phyloP scores from a whole-genome alignment of 30 jellyfish, hydroid and myxozoan genomes.

The Chrysaora quinquecirrha region DNA sequence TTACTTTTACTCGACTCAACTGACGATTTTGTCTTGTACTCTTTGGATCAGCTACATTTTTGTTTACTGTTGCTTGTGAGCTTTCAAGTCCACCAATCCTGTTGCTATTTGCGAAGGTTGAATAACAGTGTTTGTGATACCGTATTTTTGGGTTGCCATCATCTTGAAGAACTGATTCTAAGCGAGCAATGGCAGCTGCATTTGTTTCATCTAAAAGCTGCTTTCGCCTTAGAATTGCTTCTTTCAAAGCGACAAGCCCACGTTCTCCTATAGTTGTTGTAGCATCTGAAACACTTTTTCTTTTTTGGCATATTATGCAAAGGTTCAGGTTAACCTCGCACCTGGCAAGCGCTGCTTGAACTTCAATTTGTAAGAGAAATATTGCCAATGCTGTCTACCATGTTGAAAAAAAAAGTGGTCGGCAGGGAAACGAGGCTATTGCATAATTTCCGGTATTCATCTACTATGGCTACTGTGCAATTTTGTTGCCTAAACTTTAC shows the following conservation, averaged over 20 bases:
- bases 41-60: neutral
- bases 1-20: neutral
- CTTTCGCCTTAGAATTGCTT: neutral
- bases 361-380: neutral
- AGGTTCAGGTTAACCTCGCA: slow-evolving; percentile 1
- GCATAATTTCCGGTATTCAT: neutral
- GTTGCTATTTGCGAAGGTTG: slow-evolving; percentile 3
- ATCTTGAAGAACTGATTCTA: neutral
- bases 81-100: neutral
- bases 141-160: too few relatives aligned
- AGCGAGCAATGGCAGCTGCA: neutral
- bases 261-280: neutral
- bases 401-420: neutral
- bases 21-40: neutral
- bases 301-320: slow-evolving; percentile 1
- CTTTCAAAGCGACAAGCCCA: slow-evolving; percentile 1
- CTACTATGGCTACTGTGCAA: neutral
- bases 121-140: neutral
- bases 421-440: neutral
- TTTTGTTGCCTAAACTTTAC: neutral
- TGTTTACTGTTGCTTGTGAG: neutral
- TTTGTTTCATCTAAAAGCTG: neutral
- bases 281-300: slow-evolving; percentile 11
- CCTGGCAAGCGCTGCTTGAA: slow-evolving; percentile 3
- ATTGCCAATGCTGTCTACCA: neutral